phyloP scores from a whole-genome alignment of 2,797 vertebrate genomes.

The Bradypus variegatus region DNA sequence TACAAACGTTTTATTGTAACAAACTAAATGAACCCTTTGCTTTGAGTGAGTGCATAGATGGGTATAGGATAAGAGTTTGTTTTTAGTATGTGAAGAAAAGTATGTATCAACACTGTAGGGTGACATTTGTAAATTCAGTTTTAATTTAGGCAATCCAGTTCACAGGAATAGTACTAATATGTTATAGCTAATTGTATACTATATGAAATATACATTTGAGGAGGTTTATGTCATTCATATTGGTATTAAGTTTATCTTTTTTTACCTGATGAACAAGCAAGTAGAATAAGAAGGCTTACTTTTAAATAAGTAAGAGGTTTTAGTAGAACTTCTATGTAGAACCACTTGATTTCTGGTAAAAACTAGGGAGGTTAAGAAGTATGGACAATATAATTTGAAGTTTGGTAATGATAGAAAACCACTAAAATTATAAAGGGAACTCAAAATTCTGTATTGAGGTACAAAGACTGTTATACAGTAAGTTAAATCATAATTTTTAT shows the following conservation, averaged over 20 bases:
- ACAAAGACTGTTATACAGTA: not conserved
- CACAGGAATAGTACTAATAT: not conserved
- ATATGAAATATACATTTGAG: slow-evolving; percentile 7
- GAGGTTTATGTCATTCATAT: not conserved
- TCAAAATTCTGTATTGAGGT: not conserved
- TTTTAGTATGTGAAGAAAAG: not conserved
- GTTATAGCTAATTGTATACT: not conserved
- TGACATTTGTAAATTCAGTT: not conserved
- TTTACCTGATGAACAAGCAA: not conserved
- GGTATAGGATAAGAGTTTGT: not conserved
- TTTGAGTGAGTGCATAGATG: not conserved
- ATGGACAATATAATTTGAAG: not conserved
- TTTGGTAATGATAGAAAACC: not conserved
- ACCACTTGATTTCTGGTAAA: not conserved
- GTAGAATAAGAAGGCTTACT: not conserved
- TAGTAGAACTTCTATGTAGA: not conserved
- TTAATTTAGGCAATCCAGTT: not conserved
- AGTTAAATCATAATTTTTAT: not conserved
- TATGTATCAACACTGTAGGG: not conserved
- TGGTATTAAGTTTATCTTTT: not conserved
- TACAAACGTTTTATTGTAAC: not conserved
- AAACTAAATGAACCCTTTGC: not conserved
- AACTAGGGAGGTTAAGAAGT: slow-evolving; percentile 2
- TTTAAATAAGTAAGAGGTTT: not conserved
- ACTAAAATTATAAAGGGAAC: slow-evolving; percentile 8